Evolutionary conservation across 2,113 vertebrate genomes (phyloP), one percentile per base, ranked within the genome.

Genomic region (Castor canadensis): DNA sequence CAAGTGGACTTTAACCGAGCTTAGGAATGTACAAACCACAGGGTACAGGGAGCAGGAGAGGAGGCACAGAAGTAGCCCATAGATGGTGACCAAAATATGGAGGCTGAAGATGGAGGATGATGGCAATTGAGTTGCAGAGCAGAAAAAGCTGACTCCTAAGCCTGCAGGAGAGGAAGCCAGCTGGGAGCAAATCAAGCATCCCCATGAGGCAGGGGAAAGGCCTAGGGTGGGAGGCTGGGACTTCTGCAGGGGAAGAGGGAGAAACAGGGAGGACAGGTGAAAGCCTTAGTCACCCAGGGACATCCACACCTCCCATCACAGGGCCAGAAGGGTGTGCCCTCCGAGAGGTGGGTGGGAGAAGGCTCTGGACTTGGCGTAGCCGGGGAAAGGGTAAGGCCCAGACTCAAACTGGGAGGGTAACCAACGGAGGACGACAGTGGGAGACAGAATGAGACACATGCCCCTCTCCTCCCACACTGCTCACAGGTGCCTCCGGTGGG

Each of bases 401-500:
- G 43, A 47, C 58, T 1, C 17, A 84, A 28, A n/a, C 12, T 3
- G 35, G 35, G 26, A 76, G n/a, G 47, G 20, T 6, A 72, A 38
- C 10, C 6, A 1, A 49, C 24, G 52, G 66, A 71, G 62, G n/a
- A n/a, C n/a, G n/a, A n/a, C n/a, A n/a, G n/a, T n/a, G n/a, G 10
- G 26, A 8, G 15, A 26, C 52, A 28, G 7, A 3, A 20, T 6
- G 3, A 26, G 20, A 77, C 2, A 28, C 17, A 49, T 3, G 40
- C 5, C 26, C 32, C 52, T 49, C 2, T n/a, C 22, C 35, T 60
- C 67, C 8, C 24, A 4, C 0, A 5, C 3, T 6, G 62, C 56
- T 56, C 19, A 40, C 5, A 22, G 54, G 91, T 1, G 3, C 79
- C 9, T 45, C 17, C 9, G 35, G 16, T 19, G 35, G 47, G 17